Percentiles rank a stretch among this genome's conserved stretches.
phyloP scores from a whole-genome alignment of 2,888 invertebrate genomes.

The Anagyrus pseudococci region DNA sequence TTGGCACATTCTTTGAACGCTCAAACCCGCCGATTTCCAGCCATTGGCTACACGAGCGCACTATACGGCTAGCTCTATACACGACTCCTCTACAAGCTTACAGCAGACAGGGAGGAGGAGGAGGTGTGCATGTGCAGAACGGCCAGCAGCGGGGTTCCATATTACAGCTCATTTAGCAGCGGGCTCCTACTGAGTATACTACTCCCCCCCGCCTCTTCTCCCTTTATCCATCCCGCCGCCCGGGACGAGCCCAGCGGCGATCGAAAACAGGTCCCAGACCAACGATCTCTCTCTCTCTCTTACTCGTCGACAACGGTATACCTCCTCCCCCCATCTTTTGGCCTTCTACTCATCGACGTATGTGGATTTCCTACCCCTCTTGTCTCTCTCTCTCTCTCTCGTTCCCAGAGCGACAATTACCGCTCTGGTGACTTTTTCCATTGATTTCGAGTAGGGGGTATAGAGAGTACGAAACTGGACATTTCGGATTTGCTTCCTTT shows the following conservation, averaged over 20 bases:
- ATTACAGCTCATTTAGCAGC: slow-evolving; percentile 63
- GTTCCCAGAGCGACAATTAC: slow-evolving; percentile 34
- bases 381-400: slow-evolving; percentile 2
- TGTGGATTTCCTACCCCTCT: background rate
- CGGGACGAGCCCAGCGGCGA: slow-evolving; percentile 11
- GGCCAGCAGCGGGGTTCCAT: slow-evolving; percentile 57
- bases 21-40: too few relatives aligned
- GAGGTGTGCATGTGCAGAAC: slow-evolving; percentile 35
- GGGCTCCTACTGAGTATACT: slow-evolving; percentile 51
- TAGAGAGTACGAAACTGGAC: slow-evolving; percentile 23
- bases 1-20: too few relatives aligned
- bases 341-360: too few relatives aligned
- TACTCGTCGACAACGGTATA: slow-evolving; percentile 24
- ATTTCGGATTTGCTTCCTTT: too few relatives aligned
- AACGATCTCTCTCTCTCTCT: slow-evolving; percentile 7
- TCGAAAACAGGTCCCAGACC: slow-evolving; percentile 32
- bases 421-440: background rate
- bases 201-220: slow-evolving; percentile 44
- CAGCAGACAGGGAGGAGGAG: slow-evolving; percentile 28
- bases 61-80: too few relatives aligned
- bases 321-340: background rate
- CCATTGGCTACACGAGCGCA: too few relatives aligned
- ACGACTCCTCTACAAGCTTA: too few relatives aligned
- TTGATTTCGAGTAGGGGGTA: background rate
- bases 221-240: slow-evolving; percentile 28